Evolutionary conservation across 2,797 vertebrate genomes (phyloP).

Genomic region (Eulemur mongoz): DNA sequence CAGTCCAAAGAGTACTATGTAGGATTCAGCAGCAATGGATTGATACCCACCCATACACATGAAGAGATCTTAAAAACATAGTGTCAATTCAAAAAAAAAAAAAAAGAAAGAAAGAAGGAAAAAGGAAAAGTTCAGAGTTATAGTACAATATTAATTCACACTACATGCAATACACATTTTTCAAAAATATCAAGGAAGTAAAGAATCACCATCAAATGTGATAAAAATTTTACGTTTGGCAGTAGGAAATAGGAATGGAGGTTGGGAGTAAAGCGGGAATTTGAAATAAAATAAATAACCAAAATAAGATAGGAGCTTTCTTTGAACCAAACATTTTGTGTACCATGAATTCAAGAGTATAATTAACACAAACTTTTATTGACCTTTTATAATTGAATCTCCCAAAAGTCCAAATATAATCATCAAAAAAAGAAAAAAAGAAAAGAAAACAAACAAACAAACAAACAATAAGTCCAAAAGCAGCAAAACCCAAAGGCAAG

Average conservation of each 20-base stretch:
- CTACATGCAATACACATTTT: neutral
- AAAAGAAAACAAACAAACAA: no score
- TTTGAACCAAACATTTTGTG: neutral
- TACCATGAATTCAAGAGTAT: neutral
- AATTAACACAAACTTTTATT: neutral
- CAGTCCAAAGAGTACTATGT: neutral
- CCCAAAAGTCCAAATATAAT: neutral
- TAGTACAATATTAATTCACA: neutral
- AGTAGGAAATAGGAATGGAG: neutral
- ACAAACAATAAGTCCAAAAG: neutral
- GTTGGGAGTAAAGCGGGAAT: neutral
- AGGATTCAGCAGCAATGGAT: neutral
- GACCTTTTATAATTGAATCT: neutral
- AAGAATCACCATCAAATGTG: neutral
- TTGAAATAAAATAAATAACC: neutral
- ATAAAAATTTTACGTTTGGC: neutral
- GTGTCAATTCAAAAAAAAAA: neutral
- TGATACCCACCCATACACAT: neutral
- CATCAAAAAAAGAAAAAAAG: neutral
- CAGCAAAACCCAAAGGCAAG: neutral
- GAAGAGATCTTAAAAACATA: neutral
- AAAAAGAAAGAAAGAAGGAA: neutral
- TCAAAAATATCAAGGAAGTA: neutral
- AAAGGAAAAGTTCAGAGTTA: neutral
- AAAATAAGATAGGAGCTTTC: neutral